Conservation (phyloP, 2,888 invertebrate genomes). For the Andrena bicolor region DNA sequence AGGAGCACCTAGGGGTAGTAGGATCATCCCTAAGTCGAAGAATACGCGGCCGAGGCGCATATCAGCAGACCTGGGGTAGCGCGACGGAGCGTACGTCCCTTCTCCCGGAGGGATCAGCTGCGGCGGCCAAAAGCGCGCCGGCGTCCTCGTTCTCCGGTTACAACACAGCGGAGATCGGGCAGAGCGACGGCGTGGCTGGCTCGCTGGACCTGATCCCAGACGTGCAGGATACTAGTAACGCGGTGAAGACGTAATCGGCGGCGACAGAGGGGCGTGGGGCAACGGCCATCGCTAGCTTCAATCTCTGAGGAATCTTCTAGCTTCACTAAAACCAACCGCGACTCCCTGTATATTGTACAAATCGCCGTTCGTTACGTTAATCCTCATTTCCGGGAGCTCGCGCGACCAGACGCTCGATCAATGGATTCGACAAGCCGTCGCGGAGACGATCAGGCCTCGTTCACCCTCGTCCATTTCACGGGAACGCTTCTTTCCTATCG, state of each 20-base stretch:
- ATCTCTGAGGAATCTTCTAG: slow-evolving; percentile 37
- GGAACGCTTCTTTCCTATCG: slow-evolving; percentile 53
- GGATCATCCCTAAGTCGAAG: slow-evolving; percentile 93
- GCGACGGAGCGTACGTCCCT: slow-evolving; percentile 82
- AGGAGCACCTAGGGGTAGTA: slow-evolving; percentile 96
- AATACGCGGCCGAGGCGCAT: slow-evolving; percentile 91
- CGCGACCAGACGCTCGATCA: slow-evolving; percentile 14
- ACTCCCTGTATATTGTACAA: slow-evolving; percentile 47
- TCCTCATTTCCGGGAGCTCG: slow-evolving; percentile 5
- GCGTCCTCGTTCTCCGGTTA: slow-evolving; percentile 73
- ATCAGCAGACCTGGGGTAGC: slow-evolving; percentile 90
- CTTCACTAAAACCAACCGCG: neutral
- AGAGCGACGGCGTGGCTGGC: slow-evolving; percentile 65
- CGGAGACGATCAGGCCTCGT: slow-evolving; percentile 14
- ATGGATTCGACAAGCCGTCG: slow-evolving; percentile 60
- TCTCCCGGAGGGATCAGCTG: slow-evolving; percentile 73
- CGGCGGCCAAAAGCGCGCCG: slow-evolving; percentile 73
- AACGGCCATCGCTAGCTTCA: slow-evolving; percentile 41
- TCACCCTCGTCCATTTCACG: slow-evolving; percentile 43
- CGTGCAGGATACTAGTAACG: slow-evolving; percentile 69
- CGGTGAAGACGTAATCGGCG: slow-evolving; percentile 72
- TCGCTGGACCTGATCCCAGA: slow-evolving; percentile 72
- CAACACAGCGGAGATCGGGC: slow-evolving; percentile 71
- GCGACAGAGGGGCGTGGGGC: neutral
- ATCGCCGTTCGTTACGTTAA: slow-evolving; percentile 35